These are phyloP conservation scores for Lamellibrachia columna DNA, from an alignment of 2,888 invertebrate species.

Conservation along the genomic window DNA sequence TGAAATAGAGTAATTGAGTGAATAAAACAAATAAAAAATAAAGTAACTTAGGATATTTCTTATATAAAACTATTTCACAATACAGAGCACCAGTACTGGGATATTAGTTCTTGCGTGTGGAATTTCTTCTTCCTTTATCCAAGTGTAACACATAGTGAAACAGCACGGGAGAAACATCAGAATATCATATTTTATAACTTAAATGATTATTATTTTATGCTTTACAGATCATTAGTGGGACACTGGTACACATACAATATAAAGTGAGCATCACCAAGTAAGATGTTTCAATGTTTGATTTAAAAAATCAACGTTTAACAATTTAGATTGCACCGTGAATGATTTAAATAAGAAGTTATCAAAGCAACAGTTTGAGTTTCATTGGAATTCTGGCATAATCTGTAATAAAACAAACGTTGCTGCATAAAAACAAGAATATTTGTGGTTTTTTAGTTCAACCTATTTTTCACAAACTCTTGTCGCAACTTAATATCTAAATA, in stretches of 20 bases:
- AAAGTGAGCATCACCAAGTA: no score
- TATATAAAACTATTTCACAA: background rate
- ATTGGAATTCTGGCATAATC: background rate
- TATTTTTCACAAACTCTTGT: background rate
- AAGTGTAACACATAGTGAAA: background rate
- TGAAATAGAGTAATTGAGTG: background rate
- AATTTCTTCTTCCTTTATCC: background rate
- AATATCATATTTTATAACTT: no score
- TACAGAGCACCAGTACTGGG: background rate
- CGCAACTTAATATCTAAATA: background rate
- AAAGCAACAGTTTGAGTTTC: no score
- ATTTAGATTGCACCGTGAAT: no score
- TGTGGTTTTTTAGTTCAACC: background rate
- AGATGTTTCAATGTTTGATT: no score
- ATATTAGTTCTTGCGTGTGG: background rate
- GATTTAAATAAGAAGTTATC: no score
- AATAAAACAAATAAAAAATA: background rate
- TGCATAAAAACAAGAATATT: background rate
- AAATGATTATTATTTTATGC: no score
- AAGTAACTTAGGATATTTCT: background rate
- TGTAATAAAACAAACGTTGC: background rate
- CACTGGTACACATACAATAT: no score
- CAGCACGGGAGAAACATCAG: background rate
- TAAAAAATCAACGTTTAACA: no score
- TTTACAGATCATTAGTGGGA: no score